Percentiles rank a stretch among this genome's conserved stretches.
These are phyloP conservation scores for Melipona bicolor DNA, from an alignment of 2,888 invertebrate genomes.

Conservation along the genomic window DNA sequence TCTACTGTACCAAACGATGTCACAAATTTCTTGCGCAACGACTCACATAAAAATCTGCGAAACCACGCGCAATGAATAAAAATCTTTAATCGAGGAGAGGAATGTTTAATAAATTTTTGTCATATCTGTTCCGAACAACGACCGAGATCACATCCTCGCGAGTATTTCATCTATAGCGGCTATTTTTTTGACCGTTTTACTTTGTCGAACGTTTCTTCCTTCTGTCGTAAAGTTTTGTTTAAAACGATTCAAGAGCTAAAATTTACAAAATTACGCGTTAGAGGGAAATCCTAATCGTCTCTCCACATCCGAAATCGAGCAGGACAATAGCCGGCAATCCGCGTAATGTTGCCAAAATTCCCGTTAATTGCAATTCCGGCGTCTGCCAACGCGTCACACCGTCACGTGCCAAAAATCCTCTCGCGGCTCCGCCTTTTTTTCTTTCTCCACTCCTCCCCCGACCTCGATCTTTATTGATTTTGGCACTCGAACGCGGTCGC, in stretches of 20 bases:
- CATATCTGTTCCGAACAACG: too few species aligned
- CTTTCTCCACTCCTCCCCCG: too few species aligned
- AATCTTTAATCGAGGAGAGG: neutral
- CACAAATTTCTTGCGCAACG: neutral
- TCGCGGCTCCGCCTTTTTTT: constrained; percentile 13
- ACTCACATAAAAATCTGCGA: too few species aligned
- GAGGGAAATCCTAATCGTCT: constrained; percentile 20
- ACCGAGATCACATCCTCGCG: too few species aligned
- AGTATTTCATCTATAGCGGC: too few species aligned
- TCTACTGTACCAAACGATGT: neutral
- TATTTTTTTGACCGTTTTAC: too few species aligned
- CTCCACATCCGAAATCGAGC: neutral
- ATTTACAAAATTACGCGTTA: too few species aligned
- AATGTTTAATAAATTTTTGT: too few species aligned
- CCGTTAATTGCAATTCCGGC: constrained; percentile 52
- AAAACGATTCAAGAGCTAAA: too few species aligned
- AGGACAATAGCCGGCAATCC: constrained; percentile 5
- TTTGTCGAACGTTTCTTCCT: too few species aligned
- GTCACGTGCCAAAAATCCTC: constrained; percentile 63
- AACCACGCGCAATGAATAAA: neutral
- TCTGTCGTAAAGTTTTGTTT: too few species aligned
- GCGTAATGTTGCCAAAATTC: constrained; percentile 59
- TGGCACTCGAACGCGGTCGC: constrained; percentile 53
- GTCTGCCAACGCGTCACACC: constrained; percentile 36
- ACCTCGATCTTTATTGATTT: constrained; percentile 58